These are phyloP conservation scores for Tetragonula clypearis DNA, from an alignment of 1,140 invertebrate genomes.

Conservation along the genomic window DNA sequence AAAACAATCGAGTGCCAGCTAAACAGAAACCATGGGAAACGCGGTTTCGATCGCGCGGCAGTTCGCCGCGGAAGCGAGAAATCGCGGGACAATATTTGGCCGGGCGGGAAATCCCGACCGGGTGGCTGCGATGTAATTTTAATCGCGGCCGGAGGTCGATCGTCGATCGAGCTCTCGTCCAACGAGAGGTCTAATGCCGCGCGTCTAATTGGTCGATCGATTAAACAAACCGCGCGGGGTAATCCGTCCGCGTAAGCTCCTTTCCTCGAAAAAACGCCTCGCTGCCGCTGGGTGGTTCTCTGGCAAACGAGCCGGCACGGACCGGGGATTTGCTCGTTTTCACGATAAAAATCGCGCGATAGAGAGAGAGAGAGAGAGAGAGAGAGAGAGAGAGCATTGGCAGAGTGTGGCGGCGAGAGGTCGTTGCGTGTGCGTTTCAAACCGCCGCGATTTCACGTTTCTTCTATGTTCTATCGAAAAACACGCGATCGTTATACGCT, in stretches of 20 bases:
- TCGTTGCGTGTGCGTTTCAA: slow-evolving; percentile 42
- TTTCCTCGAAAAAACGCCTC: slow-evolving; percentile 42
- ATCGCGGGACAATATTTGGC: slow-evolving; percentile 23
- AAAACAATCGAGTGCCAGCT: background rate
- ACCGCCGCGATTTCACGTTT: background rate
- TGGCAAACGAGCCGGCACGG: background rate
- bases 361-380: background rate
- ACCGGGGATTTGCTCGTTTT: slow-evolving; percentile 43
- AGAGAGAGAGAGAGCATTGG: background rate
- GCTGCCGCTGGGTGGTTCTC: background rate
- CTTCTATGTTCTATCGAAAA: background rate
- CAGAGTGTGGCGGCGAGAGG: background rate
- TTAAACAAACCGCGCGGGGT: slow-evolving; percentile 37
- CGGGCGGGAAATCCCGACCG: background rate
- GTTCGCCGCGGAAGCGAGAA: background rate
- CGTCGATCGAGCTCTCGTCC: background rate
- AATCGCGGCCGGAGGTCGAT: background rate
- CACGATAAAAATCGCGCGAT: slow-evolving; percentile 46
- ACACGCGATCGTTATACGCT: slow-evolving; percentile 24
- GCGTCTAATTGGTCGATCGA: slow-evolving; percentile 41
- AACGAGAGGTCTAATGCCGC: slow-evolving; percentile 14
- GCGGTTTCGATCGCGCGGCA: background rate
- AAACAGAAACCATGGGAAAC: background rate
- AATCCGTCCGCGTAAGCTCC: slow-evolving; percentile 43
- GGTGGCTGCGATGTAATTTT: slow-evolving; percentile 11